phyloP scores from a whole-genome alignment of 2,113 vertebrate genomes.

The Zingel zingel region DNA sequence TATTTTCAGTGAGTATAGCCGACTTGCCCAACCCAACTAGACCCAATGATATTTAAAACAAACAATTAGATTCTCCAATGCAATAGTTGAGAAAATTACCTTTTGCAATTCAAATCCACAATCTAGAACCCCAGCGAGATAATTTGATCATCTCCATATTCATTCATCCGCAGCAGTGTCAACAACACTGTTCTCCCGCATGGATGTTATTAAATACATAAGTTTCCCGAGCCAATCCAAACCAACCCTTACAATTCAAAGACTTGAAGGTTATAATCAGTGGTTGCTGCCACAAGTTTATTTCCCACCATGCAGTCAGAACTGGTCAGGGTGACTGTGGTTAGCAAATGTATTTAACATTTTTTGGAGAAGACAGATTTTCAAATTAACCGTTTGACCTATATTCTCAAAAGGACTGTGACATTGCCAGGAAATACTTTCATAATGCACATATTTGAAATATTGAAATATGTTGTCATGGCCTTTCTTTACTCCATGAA shows the following conservation, averaged over 20 bases:
- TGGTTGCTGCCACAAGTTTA: not conserved
- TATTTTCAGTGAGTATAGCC: not conserved
- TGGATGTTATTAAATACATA: conserved; percentile 56
- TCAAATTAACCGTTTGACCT: conserved; percentile 1
- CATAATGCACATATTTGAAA: not conserved
- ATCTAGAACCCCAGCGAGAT: conserved; percentile 63
- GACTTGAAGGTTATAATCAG: conserved; percentile 20
- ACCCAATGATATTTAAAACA: conserved; percentile 13
- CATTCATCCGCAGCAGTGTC: conserved; percentile 64
- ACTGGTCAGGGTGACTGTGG: not conserved
- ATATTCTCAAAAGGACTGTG: not conserved
- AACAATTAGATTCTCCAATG: conserved; percentile 50
- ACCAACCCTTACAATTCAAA: conserved; percentile 13
- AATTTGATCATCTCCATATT: conserved; percentile 71
- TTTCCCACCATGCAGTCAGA: not conserved
- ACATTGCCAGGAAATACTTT: not conserved
- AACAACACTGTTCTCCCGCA: conserved; percentile 53
- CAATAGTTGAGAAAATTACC: conserved; percentile 62
- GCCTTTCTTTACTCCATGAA: not conserved
- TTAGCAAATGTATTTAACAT: not conserved
- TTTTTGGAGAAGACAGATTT: not conserved
- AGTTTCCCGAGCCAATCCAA: conserved; percentile 28
- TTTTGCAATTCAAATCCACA: conserved; percentile 73
- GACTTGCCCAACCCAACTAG: conserved; percentile 26
- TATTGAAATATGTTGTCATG: not conserved